phyloP scores from a whole-genome alignment of 2,797 vertebrate genomes.

The Bradypus variegatus region DNA sequence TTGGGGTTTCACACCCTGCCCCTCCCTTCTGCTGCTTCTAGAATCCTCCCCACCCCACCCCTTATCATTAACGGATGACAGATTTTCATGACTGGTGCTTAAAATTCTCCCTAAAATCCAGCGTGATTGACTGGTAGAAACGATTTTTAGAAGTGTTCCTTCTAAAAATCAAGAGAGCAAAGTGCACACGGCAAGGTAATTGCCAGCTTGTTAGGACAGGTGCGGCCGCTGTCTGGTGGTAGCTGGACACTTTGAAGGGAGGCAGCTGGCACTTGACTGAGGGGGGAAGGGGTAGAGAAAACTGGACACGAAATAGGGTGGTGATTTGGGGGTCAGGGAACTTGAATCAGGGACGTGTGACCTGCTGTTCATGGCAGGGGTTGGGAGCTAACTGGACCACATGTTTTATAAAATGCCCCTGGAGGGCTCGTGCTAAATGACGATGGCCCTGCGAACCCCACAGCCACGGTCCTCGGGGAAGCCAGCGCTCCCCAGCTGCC shows the following conservation, averaged over 20 bases:
- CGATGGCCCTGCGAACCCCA: fast-evolving
- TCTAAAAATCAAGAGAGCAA: background rate
- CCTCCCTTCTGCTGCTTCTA: background rate
- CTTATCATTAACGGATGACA: background rate
- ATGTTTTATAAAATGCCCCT: background rate
- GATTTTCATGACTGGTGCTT: background rate
- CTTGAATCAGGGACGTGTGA: fast-evolving
- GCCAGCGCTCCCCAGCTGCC: fast-evolving
- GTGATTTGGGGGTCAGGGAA: fast-evolving
- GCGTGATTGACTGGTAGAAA: fast-evolving
- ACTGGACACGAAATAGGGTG: fast-evolving
- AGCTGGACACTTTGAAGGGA: background rate
- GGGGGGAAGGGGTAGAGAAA: background rate
- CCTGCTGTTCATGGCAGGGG: background rate
- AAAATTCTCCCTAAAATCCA: background rate
- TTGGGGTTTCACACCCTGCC: fast-evolving
- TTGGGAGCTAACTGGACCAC: fast-evolving
- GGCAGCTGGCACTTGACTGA: background rate
- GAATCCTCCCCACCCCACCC: too few species aligned
- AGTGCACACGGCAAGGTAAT: fast-evolving
- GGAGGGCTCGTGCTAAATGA: fast-evolving
- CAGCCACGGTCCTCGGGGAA: fast-evolving
- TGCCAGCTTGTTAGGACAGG: fast-evolving
- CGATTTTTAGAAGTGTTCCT: fast-evolving
- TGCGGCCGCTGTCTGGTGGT: background rate